Base-by-base conservation (phyloP, 2,797 vertebrate species). In the Sebastes nivosus region DNA sequence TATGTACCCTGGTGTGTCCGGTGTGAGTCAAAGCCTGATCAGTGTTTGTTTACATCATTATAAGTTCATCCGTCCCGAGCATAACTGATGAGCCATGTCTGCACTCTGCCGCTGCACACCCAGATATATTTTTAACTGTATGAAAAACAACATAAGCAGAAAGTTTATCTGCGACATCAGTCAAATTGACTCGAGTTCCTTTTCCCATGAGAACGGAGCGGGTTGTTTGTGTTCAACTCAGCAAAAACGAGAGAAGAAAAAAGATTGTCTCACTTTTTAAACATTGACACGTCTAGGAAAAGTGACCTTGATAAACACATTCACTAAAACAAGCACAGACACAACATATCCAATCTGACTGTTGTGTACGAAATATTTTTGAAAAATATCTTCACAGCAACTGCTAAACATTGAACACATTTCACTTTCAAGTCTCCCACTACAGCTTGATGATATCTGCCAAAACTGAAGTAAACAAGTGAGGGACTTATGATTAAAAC, bases 141-240 rank as follows among this genome's bases (percentile, higher is more conserved):
- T 69, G 52, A 78, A 83, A 84, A 89, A 84, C 61, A 83, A 67
- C 83, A 74, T 24, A 55, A 70, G 67, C 65, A 54, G 63, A 74
- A 71, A 72, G 34, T 91, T 83, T 81, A 86, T 88, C 82, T 78
- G 46, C 58, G 42, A 66, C 89, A 89, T 91, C 84, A 84, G 78
- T 92, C 90, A 88, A 73, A 88, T 50, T 77, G 82, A 87, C 74
- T 82, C n/a, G 0, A 70, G 72, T 77, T 68, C 42, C 70, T 83
- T 90, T 89, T 93, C 89, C 88, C 88, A 71, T 50, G 83, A 75
- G 83, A 91, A 82, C 30, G 11, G 58, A 73, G 66, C 12, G 22
- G 70, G 38, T 73, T 90, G 71, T 87, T 90, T 83, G 29, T 85
- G 52, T 83, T 84, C 65, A 67, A 63, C 54, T 77, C 64, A 72